Percentiles rank a stretch among this genome's conserved stretches.
phyloP scores from a whole-genome alignment of 2,113 vertebrate genomes.

The Oryctolagus cuniculus region DNA sequence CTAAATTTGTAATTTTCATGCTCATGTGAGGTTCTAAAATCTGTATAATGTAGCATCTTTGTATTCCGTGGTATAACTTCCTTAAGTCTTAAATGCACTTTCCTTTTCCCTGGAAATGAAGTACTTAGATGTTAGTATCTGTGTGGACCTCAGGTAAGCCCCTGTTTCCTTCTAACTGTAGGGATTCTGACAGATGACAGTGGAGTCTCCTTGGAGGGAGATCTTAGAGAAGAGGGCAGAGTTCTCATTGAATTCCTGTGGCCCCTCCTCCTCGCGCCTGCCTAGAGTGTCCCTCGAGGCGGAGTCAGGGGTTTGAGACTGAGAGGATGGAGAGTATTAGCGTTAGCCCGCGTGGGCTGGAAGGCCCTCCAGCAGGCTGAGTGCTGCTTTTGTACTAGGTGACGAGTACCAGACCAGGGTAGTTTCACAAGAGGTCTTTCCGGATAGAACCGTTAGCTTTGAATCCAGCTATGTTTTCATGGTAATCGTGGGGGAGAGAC shows the following conservation, averaged over 20 bases:
- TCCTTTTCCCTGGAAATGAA: conserved; percentile 24
- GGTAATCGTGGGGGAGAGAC: neutral
- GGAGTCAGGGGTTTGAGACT: neutral
- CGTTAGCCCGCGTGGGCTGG: neutral
- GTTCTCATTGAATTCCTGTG: too few species aligned
- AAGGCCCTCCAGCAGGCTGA: neutral
- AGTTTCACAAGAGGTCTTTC: neutral
- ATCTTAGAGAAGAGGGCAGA: neutral
- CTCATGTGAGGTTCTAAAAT: neutral
- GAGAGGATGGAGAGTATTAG: neutral
- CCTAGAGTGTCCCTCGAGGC: neutral
- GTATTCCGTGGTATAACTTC: neutral
- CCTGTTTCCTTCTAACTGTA: neutral
- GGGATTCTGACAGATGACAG: neutral
- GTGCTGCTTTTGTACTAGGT: neutral
- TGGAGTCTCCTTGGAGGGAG: neutral
- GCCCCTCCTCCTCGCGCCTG: neutral
- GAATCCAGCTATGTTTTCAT: neutral
- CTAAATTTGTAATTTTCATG: neutral
- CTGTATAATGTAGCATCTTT: neutral
- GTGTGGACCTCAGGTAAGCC: neutral
- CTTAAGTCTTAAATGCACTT: conserved; percentile 23
- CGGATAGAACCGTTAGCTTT: neutral
- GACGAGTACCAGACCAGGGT: neutral
- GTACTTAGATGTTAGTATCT: neutral